Conservation (phyloP, 2,888 invertebrate species). For the Gortyna flavago region DNA sequence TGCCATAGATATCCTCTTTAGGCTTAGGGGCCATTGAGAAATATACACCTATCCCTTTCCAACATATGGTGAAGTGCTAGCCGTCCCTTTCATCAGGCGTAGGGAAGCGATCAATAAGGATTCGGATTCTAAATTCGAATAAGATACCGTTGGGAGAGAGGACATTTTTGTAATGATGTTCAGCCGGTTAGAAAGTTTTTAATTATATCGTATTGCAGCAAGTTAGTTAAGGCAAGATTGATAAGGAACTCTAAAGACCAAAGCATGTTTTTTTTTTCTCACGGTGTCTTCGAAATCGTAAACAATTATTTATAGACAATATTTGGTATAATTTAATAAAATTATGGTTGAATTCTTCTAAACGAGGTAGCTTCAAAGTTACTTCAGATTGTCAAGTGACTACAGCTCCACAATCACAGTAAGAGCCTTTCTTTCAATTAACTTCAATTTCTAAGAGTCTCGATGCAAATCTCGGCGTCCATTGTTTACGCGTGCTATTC, state of each 20-base stretch:
- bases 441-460: slow-evolving; percentile 43
- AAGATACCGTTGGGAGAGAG: slow-evolving; percentile 68
- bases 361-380: slow-evolving; percentile 3
- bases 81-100: slow-evolving; percentile 63
- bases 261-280: not conserved
- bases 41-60: slow-evolving; percentile 69
- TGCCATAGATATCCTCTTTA: slow-evolving; percentile 74
- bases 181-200: slow-evolving; percentile 37
- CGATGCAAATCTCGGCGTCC: slow-evolving; percentile 46
- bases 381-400: slow-evolving; percentile 4
- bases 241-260: not conserved
- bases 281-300: not conserved
- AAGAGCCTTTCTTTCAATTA: slow-evolving; percentile 47
- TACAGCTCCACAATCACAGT: slow-evolving; percentile 14
- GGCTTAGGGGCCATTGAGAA: slow-evolving; percentile 63
- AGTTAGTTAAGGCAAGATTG: slow-evolving; percentile 10
- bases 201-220: slow-evolving; percentile 10
- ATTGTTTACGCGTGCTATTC: slow-evolving; percentile 57
- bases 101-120: slow-evolving; percentile 83
- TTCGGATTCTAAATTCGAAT: slow-evolving; percentile 80
- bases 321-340: not conserved
- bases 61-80: slow-evolving; percentile 51
- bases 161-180: slow-evolving; percentile 58
- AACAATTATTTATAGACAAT: not conserved
- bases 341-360: not conserved